phyloP scores from a whole-genome alignment of 2,797 vertebrate species.

The Crenichthys baileyi region DNA sequence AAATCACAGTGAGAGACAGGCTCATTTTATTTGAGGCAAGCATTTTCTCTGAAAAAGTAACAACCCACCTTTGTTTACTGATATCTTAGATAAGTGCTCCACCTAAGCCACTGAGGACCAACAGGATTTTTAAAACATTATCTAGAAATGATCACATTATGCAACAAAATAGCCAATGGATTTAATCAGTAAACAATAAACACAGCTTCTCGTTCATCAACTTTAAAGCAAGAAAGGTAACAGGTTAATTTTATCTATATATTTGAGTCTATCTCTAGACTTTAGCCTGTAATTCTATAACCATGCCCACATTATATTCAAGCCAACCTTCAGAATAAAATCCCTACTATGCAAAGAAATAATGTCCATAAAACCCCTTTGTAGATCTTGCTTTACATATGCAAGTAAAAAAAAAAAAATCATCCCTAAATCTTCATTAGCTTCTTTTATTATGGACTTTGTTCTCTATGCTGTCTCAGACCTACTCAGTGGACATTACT shows the following conservation, averaged over 20 bases:
- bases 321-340: constrained; percentile 3
- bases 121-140: constrained; percentile 16
- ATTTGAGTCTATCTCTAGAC: background rate
- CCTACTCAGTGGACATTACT: constrained; percentile 55
- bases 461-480: constrained; percentile 36
- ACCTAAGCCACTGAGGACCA: constrained; percentile 22
- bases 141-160: constrained; percentile 21
- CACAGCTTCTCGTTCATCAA: background rate
- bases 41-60: constrained; percentile 38
- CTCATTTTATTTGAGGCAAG: constrained; percentile 23
- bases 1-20: constrained; percentile 32
- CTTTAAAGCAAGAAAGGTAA: background rate
- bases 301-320: background rate
- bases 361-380: constrained; percentile 12
- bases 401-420: constrained; percentile 5
- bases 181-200: constrained; percentile 14
- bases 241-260: background rate
- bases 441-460: constrained; percentile 40
- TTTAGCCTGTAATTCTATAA: background rate
- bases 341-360: constrained; percentile 3
- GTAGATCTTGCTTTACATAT: constrained; percentile 22
- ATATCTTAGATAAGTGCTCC: constrained; percentile 4
- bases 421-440: constrained; percentile 40
- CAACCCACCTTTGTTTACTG: constrained; percentile 35
- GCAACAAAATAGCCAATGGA: background rate